Evolutionary conservation across 2,888 invertebrate genomes (phyloP).

Genomic region (Aphrophora alni): DNA sequence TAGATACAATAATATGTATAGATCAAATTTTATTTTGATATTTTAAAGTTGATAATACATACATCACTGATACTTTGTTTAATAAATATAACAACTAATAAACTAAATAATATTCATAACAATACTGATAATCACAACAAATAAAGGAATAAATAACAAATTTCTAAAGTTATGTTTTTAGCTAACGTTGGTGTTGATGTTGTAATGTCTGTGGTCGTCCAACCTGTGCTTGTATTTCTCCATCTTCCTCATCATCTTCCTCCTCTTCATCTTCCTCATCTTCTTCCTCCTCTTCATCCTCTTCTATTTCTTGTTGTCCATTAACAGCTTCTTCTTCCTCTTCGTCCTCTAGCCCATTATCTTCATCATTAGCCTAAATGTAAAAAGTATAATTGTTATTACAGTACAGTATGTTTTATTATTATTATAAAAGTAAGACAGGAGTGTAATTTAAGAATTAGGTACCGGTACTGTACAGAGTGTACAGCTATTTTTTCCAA

Average conservation of each 20-base stretch:
- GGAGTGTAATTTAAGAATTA: too few relatives aligned
- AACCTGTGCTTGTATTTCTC: slow-evolving; percentile 23
- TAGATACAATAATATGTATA: neutral
- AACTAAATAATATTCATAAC: neutral
- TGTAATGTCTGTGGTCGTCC: slow-evolving; percentile 31
- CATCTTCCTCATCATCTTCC: slow-evolving; percentile 30
- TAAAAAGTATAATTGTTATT: too few relatives aligned
- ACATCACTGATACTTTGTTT: neutral
- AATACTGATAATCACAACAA: neutral
- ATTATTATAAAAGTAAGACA: too few relatives aligned
- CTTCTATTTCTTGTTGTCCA: neutral
- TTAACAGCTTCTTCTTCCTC: slow-evolving; percentile 16
- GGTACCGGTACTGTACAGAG: too few relatives aligned
- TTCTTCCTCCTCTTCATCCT: slow-evolving; percentile 23
- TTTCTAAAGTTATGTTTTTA: neutral
- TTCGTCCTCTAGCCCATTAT: slow-evolving; percentile 28
- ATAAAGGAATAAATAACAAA: neutral
- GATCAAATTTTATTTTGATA: neutral
- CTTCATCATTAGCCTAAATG: slow-evolving; percentile 8
- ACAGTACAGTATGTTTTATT: too few relatives aligned
- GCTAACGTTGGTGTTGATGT: slow-evolving; percentile 30
- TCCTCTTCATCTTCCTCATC: slow-evolving; percentile 26
- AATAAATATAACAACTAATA: too few relatives aligned
- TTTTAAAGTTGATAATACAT: neutral
- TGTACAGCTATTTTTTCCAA: too few relatives aligned